phyloP scores from a whole-genome alignment of 2,797 vertebrate species.

The Melanotaenia pygmaea region DNA sequence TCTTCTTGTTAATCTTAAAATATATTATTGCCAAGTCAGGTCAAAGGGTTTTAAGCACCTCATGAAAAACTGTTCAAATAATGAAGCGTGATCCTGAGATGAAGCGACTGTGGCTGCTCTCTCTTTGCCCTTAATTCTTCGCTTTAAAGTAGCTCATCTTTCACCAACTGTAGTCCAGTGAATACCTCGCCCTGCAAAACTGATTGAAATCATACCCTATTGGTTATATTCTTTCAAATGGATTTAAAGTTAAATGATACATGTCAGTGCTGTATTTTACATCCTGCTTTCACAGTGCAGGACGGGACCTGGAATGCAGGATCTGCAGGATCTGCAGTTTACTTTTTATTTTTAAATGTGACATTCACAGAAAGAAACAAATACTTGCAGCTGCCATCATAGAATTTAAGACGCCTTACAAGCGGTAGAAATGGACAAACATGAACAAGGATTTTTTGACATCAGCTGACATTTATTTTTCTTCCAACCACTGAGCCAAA shows the following conservation, averaged over 20 bases:
- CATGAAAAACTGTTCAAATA: constrained; percentile 12
- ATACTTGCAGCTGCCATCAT: too few species aligned
- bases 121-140: neutral
- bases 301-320: neutral
- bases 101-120: neutral
- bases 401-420: too few species aligned
- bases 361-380: too few species aligned
- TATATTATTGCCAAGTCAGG: neutral
- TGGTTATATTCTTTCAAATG: neutral
- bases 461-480: too few species aligned
- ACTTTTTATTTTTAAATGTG: too few species aligned
- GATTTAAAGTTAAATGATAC: constrained; percentile 2
- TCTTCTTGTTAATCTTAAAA: neutral
- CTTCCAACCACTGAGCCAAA: too few species aligned
- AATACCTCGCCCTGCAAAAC: neutral
- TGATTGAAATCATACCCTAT: neutral
- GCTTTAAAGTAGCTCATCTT: neutral
- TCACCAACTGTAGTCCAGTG: neutral
- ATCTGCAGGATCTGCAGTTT: too few species aligned
- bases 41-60: neutral
- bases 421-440: too few species aligned
- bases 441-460: too few species aligned
- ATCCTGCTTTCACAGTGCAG: neutral
- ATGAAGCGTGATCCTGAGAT: neutral
- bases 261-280: neutral